Evolutionary conservation across 1,140 invertebrate genomes (phyloP).

Genomic region (Micrasema minimum): DNA sequence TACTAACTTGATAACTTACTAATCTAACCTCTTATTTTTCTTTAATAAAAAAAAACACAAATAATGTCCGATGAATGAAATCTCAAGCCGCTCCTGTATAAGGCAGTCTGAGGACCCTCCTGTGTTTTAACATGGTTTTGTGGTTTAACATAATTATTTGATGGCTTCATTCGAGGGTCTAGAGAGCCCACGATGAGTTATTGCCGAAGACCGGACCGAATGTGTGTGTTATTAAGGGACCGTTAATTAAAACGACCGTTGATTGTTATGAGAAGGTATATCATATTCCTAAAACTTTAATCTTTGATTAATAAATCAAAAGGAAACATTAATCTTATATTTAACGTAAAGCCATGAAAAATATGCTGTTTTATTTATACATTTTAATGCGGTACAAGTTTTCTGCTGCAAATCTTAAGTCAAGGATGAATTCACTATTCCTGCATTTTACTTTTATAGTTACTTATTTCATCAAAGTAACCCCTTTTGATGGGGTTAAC

Average conservation of each 20-base stretch:
- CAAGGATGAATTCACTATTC: too few species aligned
- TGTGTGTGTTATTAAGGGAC: constrained; percentile 25
- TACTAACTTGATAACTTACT: too few species aligned
- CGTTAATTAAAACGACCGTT: constrained; percentile 41
- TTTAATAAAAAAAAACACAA: background rate
- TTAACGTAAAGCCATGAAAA: too few species aligned
- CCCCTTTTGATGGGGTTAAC: too few species aligned
- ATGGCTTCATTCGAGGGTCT: constrained; percentile 51
- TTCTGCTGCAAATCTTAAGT: too few species aligned
- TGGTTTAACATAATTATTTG: constrained; percentile 54
- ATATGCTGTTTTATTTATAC: too few species aligned
- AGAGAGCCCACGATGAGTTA: constrained; percentile 41
- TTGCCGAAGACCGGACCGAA: constrained; percentile 8
- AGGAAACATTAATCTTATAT: too few species aligned
- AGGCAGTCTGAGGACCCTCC: constrained; percentile 13
- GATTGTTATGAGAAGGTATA: constrained; percentile 34
- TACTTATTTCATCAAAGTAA: too few species aligned
- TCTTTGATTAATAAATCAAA: background rate
- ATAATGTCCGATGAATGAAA: background rate
- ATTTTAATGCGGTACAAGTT: too few species aligned
- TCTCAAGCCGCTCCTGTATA: background rate
- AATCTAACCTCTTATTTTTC: too few species aligned
- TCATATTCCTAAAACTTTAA: background rate
- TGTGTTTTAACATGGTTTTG: constrained; percentile 50
- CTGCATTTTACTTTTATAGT: too few species aligned